Evolutionary conservation across 1,140 invertebrate species (phyloP).

Genomic region (Helicoverpa armigera): DNA sequence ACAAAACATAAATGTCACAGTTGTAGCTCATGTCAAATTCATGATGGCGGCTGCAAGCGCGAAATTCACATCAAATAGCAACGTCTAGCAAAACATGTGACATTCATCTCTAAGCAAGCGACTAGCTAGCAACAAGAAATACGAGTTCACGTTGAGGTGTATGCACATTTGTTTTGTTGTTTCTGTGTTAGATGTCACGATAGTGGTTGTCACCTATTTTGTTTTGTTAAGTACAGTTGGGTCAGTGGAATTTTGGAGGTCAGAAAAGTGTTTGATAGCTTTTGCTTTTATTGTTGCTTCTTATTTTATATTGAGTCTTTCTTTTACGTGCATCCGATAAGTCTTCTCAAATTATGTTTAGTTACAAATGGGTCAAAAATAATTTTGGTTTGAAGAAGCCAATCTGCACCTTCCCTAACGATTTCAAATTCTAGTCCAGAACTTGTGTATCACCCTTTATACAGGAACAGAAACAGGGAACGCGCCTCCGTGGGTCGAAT

Average conservation of each 20-base stretch:
- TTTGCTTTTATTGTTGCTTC: neutral
- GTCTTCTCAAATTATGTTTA: no score
- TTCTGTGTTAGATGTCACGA: slow-evolving; percentile 18
- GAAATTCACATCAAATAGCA: slow-evolving; percentile 60
- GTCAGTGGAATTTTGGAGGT: neutral
- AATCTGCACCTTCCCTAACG: neutral
- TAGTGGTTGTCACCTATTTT: slow-evolving; percentile 13
- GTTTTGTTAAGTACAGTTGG: slow-evolving; percentile 8
- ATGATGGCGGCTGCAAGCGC: slow-evolving; percentile 58
- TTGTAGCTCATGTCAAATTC: slow-evolving; percentile 69
- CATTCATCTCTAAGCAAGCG: slow-evolving; percentile 57
- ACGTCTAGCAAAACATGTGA: slow-evolving; percentile 53
- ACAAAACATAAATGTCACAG: slow-evolving; percentile 28
- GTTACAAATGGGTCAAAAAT: no score
- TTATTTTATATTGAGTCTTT: neutral
- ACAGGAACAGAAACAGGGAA: slow-evolving; percentile 59
- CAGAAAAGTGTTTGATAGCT: neutral
- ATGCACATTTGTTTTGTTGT: slow-evolving; percentile 41
- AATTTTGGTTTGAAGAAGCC: neutral
- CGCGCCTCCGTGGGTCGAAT: slow-evolving; percentile 78
- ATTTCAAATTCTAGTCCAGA: slow-evolving; percentile 6
- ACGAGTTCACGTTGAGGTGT: slow-evolving; percentile 52
- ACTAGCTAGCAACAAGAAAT: slow-evolving; percentile 51
- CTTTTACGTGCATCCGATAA: no score
- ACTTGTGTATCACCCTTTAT: slow-evolving; percentile 45